Conservation (phyloP, 1,140 invertebrate genomes). For the Fragariocoptes setiger region DNA sequence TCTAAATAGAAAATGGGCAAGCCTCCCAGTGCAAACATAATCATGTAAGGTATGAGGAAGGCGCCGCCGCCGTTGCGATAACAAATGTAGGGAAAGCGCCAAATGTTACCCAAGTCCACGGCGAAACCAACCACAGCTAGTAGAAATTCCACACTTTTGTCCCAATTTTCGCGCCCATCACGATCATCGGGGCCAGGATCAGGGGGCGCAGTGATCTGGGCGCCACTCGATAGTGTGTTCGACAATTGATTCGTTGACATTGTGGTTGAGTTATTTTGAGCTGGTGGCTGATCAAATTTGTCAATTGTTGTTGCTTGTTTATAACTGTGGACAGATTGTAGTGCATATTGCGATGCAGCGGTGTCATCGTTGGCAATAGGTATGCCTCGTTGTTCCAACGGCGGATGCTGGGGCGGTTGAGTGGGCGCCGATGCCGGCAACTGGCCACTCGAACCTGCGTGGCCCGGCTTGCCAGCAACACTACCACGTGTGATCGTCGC, state of each 20-base stretch:
- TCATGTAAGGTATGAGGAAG: conserved; percentile 65
- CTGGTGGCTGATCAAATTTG: background rate
- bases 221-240: background rate
- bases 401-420: too few relatives aligned
- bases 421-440: too few relatives aligned
- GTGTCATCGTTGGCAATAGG: too few relatives aligned
- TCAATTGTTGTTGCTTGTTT: background rate
- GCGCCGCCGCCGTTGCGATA: conserved; percentile 30
- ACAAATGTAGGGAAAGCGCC: conserved; percentile 31
- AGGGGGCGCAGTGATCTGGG: background rate
- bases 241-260: background rate
- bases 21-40: conserved; percentile 64
- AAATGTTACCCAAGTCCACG: conserved; percentile 63
- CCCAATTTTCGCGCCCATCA: conserved; percentile 44
- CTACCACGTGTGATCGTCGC: too few relatives aligned
- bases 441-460: too few relatives aligned
- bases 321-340: background rate
- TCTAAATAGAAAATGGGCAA: conserved; percentile 82
- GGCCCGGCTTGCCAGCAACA: too few relatives aligned
- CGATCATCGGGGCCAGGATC: background rate
- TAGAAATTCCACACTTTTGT: conserved; percentile 59
- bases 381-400: too few relatives aligned
- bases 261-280: background rate
- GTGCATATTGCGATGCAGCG: background rate
- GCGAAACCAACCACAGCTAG: conserved; percentile 69